Base-by-base conservation (phyloP, 2,797 vertebrate species). In the Takifugu ocellatus region DNA sequence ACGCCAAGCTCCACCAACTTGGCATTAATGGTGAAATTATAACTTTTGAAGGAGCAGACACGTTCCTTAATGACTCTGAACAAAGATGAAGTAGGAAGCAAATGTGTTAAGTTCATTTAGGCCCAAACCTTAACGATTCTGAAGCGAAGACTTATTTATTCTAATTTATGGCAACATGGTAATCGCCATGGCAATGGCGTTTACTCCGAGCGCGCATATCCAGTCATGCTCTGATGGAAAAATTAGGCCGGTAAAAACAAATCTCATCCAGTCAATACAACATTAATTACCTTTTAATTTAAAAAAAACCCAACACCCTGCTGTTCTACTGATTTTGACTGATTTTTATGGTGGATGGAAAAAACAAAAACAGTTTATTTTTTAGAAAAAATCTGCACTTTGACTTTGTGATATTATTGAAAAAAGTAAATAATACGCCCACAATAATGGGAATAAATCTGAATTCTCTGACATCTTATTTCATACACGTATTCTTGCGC, bases 1-100 rank as follows among this genome's bases (percentile, higher is more conserved):
- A 58, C 36, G 36, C 91, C 92, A 92, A 92, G 82, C 88, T 82
- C 81, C 76, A 87, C 86, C 79, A 86, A 89, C 88, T 86, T 89
- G 75, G 81, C 84, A 68, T 84, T 83, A 86, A 87, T 79, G 56
- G 10, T 63, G 77, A 63, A 80, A 66, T 52, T 51, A 57, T 82
- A 87, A 88, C 80, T 90, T 89, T 84, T 75, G 87, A 88, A 86
- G 84, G 77, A 56, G 70, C 61, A 87, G 21, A 25, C 65, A 12
- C 24, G 10, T 72, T 63, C 73, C 66, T 69, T 42, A 45, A 2
- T 11, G 4, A 51, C 8, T 36, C 10, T 51, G 54, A 53, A 50
- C 27, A 44, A 15, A 27, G 1, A 49, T 27, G 1, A 21, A 24
- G 7, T 39, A 39, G 36, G 36, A 14, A 39, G 36, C 36, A 14